Conservation (phyloP, 2,113 vertebrate species). For the Dascyllus trimaculatus region DNA sequence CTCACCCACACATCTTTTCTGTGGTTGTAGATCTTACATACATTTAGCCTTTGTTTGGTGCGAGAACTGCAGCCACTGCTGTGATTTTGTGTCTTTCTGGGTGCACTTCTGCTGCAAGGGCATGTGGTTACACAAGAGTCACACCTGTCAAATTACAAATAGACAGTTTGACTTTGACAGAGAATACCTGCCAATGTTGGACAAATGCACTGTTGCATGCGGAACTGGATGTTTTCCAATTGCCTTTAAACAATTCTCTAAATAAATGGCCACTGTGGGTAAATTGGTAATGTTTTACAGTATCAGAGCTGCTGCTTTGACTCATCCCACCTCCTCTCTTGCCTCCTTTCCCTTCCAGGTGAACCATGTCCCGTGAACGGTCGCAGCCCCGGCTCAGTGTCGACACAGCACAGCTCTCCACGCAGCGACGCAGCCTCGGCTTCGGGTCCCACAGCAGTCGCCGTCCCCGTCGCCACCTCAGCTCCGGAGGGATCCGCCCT, state of each 20-base stretch:
- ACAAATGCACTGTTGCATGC: constrained; percentile 23
- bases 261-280: background rate
- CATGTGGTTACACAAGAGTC: constrained; percentile 9
- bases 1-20: constrained; percentile 31
- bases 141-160: constrained; percentile 31
- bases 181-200: background rate
- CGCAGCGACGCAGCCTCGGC: constrained; percentile 89
- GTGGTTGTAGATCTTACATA: constrained; percentile 16
- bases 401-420: constrained; percentile 96
- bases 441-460: constrained; percentile 73
- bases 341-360: constrained; percentile 83
- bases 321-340: background rate
- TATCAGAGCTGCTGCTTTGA: background rate
- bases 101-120: background rate
- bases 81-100: constrained; percentile 17
- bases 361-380: constrained; percentile 95
- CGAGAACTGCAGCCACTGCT: constrained; percentile 16
- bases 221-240: background rate
- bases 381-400: constrained; percentile 93
- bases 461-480: constrained; percentile 57
- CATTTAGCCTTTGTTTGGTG: constrained; percentile 34
- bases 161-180: constrained; percentile 32
- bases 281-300: background rate
- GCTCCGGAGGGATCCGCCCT: constrained; percentile 88
- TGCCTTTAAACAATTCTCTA: constrained; percentile 15